phyloP scores from a whole-genome alignment of 2,113 vertebrate genomes.

The Pterocles orientalis region DNA sequence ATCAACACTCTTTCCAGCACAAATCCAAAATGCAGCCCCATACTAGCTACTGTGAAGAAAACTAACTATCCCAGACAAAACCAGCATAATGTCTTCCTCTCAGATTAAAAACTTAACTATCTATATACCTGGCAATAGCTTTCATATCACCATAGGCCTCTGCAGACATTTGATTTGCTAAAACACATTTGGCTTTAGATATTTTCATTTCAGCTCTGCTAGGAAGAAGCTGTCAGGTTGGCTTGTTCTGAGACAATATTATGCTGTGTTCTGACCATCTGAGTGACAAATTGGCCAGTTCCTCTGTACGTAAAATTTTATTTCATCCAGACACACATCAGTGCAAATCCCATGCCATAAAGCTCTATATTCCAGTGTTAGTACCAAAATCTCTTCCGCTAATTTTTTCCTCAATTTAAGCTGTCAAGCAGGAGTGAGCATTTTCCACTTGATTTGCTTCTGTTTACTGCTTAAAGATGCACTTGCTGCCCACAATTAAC shows the following conservation, averaged over 20 bases:
- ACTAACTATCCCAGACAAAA: no score
- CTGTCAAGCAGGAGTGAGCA: not conserved
- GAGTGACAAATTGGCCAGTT: constrained; percentile 15
- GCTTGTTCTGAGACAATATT: constrained; percentile 26
- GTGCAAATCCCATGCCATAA: not conserved
- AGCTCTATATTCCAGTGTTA: not conserved
- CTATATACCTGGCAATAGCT: not conserved
- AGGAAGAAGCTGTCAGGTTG: not conserved
- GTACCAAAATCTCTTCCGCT: not conserved
- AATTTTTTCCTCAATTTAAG: not conserved
- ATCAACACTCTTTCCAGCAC: no score
- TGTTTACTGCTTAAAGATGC: not conserved
- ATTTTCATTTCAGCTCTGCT: not conserved
- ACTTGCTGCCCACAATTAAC: not conserved
- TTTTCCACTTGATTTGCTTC: not conserved
- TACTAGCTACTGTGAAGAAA: no score
- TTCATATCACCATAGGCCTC: not conserved
- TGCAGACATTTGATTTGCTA: not conserved
- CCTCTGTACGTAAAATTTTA: not conserved
- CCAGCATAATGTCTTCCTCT: not conserved
- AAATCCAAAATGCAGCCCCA: no score
- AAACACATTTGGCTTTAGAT: not conserved
- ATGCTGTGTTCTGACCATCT: not conserved
- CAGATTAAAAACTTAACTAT: not conserved
- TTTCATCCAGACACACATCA: not conserved